Conservation (phyloP, 1,140 invertebrate genomes). For the Solenopsis fugax region DNA sequence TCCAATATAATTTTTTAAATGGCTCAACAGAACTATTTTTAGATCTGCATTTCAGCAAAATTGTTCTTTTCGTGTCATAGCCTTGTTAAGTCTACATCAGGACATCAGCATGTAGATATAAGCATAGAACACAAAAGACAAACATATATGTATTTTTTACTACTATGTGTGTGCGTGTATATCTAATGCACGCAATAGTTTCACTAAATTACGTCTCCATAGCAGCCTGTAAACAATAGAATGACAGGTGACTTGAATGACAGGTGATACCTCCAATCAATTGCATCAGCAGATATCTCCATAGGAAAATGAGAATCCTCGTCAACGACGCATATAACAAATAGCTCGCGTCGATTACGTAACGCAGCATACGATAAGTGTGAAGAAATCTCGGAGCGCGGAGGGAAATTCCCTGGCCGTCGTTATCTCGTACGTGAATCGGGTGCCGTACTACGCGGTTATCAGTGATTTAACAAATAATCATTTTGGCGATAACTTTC, state of each 20-base stretch:
- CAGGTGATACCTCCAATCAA: background rate
- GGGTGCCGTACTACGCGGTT: background rate
- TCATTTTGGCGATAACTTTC: background rate
- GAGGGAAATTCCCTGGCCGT: background rate
- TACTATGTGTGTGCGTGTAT: background rate
- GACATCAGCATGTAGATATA: background rate
- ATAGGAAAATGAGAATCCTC: background rate
- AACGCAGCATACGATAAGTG: background rate
- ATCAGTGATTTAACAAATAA: conserved; percentile 10
- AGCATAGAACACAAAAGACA: background rate
- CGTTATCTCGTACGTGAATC: conserved; percentile 21
- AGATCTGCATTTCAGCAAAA: no score
- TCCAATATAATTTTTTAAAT: no score
- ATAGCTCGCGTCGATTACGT: conserved; percentile 12
- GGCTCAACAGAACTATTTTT: no score
- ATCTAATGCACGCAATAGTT: no score
- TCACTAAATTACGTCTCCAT: background rate
- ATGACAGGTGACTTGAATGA: background rate
- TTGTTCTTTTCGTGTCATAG: no score
- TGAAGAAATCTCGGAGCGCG: background rate
- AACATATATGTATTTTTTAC: background rate
- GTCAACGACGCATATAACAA: background rate
- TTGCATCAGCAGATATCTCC: background rate
- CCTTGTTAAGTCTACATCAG: background rate
- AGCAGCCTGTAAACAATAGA: conserved; percentile 24